phyloP scores from a whole-genome alignment of 2,797 vertebrate genomes.

The Clarias pachynema region DNA sequence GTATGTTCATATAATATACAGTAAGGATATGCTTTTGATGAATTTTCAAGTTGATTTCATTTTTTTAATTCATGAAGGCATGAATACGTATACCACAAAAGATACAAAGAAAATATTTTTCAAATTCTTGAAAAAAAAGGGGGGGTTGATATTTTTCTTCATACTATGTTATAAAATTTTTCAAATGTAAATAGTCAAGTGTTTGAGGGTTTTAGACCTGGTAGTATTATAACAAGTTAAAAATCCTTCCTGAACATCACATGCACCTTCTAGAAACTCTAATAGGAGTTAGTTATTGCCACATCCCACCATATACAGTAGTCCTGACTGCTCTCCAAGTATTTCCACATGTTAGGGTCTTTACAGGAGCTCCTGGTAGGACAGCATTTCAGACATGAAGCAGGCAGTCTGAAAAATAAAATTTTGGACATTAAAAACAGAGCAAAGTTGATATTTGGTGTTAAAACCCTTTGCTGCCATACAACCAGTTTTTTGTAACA shows the following conservation, averaged over 20 bases:
- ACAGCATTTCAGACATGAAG: no score
- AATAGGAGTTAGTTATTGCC: no score
- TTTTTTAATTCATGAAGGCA: not conserved
- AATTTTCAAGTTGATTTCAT: not conserved
- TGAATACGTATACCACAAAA: not conserved
- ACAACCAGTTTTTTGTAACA: not conserved
- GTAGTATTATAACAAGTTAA: not conserved
- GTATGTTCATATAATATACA: not conserved
- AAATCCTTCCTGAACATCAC: no score
- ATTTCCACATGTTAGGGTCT: no score
- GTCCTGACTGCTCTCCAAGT: no score
- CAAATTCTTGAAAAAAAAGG: not conserved
- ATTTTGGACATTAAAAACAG: not conserved
- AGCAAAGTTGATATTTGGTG: not conserved
- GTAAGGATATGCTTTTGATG: not conserved
- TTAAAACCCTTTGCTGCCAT: not conserved
- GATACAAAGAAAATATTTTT: not conserved
- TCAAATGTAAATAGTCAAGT: not conserved
- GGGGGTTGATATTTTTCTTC: not conserved
- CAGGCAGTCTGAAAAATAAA: not conserved
- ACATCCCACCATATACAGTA: no score
- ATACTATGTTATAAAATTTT: not conserved
- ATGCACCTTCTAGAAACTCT: no score
- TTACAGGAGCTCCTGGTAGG: no score
- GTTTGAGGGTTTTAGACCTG: not conserved